Conservation (phyloP, 2,113 vertebrate genomes). For the Ursus arctos region DNA sequence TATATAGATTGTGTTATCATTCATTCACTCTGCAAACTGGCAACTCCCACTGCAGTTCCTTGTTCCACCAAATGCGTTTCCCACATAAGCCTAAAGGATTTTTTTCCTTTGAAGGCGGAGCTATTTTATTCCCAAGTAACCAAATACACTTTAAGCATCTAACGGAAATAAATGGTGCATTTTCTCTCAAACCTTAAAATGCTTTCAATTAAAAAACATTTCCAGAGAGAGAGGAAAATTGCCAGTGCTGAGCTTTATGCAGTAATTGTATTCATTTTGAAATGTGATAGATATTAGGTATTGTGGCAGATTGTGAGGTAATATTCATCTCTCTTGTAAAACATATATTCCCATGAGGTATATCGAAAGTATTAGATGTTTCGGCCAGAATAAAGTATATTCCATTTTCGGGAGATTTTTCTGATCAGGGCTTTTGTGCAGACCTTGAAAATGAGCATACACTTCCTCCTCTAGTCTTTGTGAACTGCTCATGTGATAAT, state of each 20-base stretch:
- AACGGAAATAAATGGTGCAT: conserved; percentile 65
- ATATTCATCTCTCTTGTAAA: conserved; percentile 62
- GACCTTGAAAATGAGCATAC: neutral
- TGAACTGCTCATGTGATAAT: rapidly evolving
- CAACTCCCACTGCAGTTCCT: conserved; percentile 28
- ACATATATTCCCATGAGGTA: conserved; percentile 63
- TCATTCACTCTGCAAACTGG: conserved; percentile 55
- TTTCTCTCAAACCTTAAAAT: conserved; percentile 71
- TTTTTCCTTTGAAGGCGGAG: conserved; percentile 58
- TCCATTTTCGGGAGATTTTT: neutral
- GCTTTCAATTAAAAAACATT: conserved; percentile 77
- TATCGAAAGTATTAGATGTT: neutral
- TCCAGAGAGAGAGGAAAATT: conserved; percentile 64
- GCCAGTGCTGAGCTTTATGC: conserved; percentile 51
- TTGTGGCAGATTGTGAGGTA: conserved; percentile 69
- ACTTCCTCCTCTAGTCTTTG: neutral
- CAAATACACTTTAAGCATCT: conserved; percentile 47
- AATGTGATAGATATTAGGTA: conserved; percentile 64
- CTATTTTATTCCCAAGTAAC: conserved; percentile 75
- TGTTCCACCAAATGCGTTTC: conserved; percentile 11
- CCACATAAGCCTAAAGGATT: neutral
- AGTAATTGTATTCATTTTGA: conserved; percentile 57
- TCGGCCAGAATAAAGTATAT: neutral
- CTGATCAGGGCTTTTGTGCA: neutral
- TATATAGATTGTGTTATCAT: neutral